A percentile compares a stretch with the other conserved stretches of the same genome.
Conservation (phyloP, 2,888 invertebrate genomes). For the Tachina fera region DNA sequence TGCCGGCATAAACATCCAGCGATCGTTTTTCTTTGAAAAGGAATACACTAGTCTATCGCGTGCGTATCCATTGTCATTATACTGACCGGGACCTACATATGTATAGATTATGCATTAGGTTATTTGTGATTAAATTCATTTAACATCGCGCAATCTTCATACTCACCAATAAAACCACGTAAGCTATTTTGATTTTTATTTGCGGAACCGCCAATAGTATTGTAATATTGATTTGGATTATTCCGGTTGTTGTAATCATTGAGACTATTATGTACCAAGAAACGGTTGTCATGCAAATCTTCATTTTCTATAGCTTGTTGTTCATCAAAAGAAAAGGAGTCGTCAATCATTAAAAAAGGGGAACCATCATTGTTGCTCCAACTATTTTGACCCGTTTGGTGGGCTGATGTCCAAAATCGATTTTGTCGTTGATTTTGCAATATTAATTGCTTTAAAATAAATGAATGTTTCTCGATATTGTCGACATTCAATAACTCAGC, state of each 20-base stretch:
- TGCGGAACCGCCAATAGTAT: slow-evolving; percentile 74
- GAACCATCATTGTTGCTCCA: slow-evolving; percentile 95
- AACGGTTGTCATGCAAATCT: slow-evolving; percentile 81
- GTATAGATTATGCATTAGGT: not conserved
- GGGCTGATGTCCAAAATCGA: slow-evolving; percentile 93
- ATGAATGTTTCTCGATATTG: slow-evolving; percentile 93
- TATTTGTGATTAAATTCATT: not conserved
- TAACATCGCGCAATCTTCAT: not conserved
- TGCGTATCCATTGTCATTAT: slow-evolving; percentile 82
- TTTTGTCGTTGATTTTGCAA: slow-evolving; percentile 92
- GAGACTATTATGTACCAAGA: slow-evolving; percentile 77
- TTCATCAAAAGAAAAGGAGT: slow-evolving; percentile 90
- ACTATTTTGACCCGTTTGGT: slow-evolving; percentile 88
- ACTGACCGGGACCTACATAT: slow-evolving; percentile 76
- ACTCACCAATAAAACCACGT: slow-evolving; percentile 78
- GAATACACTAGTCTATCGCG: slow-evolving; percentile 92
- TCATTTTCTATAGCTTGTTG: slow-evolving; percentile 83
- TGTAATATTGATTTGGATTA: slow-evolving; percentile 77
- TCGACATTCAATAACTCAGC: slow-evolving; percentile 92
- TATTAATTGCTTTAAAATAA: slow-evolving; percentile 91
- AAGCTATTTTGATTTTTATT: slow-evolving; percentile 78
- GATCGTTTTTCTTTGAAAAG: slow-evolving; percentile 87
- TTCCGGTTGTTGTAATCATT: slow-evolving; percentile 75
- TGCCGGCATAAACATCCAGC: slow-evolving; percentile 93
- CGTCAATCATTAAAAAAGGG: slow-evolving; percentile 90